Evolutionary conservation across 2,797 vertebrate genomes (phyloP).

Genomic region (Lemur catta): DNA sequence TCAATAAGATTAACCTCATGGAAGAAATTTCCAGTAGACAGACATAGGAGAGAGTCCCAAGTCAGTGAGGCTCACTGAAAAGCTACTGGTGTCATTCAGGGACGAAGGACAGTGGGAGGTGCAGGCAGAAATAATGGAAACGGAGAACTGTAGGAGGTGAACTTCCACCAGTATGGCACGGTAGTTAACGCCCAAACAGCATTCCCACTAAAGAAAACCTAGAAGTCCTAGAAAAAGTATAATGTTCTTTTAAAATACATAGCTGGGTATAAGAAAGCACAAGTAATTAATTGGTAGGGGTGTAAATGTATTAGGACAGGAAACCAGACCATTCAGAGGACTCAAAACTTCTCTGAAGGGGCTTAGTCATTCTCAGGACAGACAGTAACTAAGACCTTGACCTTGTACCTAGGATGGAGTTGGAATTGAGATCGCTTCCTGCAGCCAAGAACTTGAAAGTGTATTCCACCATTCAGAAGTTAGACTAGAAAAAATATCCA

Average conservation of each 20-base stretch:
- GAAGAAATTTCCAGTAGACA: not conserved
- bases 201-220: not conserved
- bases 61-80: too few species aligned
- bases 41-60: not conserved
- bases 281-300: not conserved
- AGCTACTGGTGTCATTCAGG: too few species aligned
- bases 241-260: not conserved
- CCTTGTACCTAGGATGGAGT: too few species aligned
- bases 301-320: too few species aligned
- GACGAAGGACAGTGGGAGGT: not conserved
- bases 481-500: not conserved
- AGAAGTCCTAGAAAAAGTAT: not conserved
- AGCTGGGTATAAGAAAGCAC: not conserved
- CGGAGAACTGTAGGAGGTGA: too few species aligned
- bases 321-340: not conserved
- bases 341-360: not conserved
- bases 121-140: not conserved
- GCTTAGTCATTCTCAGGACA: not conserved
- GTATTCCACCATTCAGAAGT: not conserved
- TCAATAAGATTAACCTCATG: not conserved
- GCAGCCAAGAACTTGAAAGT: not conserved
- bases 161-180: accelerated
- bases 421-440: not conserved
- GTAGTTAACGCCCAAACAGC: not conserved
- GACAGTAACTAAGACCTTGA: not conserved